These are phyloP conservation scores for Amphiprion ocellaris DNA, from an alignment of 2,113 vertebrate species.

Conservation along the genomic window DNA sequence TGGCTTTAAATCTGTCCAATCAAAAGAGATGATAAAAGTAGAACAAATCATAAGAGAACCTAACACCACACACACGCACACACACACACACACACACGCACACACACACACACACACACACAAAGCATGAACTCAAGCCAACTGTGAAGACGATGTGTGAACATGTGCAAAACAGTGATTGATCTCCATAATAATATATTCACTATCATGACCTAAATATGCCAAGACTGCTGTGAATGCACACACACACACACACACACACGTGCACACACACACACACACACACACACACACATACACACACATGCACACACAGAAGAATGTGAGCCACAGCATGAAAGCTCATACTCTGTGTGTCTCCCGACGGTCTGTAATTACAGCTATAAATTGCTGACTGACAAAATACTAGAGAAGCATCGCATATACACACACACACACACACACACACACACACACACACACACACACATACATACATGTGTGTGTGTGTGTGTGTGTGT, in stretches of 20 bases:
- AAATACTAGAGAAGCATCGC: constrained; percentile 49
- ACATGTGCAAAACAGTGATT: too few species aligned
- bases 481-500: neutral
- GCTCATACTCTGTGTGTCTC: constrained; percentile 43
- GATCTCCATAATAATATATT: too few species aligned
- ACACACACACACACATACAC: neutral
- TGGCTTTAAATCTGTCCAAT: neutral
- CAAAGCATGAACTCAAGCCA: neutral
- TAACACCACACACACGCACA: constrained; percentile 1
- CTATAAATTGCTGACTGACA: constrained; percentile 71
- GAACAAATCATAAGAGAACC: constrained; percentile 12
- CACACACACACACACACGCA: neutral
- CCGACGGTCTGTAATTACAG: constrained; percentile 72
- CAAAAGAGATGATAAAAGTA: neutral
- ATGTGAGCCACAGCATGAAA: constrained; percentile 61
- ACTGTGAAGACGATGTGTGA: too few species aligned
- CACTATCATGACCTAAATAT: too few species aligned
- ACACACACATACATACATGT: neutral
- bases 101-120: constrained; percentile 2
- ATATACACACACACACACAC: constrained; percentile 4
- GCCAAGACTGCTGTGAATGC: too few species aligned
- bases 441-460: neutral
- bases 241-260: constrained; percentile 1
- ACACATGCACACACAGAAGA: constrained; percentile 13
- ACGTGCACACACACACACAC: neutral